These are phyloP conservation scores for Oscheius sp. DNA, from an alignment of 2,888 invertebrate genomes.

Conservation along the genomic window DNA sequence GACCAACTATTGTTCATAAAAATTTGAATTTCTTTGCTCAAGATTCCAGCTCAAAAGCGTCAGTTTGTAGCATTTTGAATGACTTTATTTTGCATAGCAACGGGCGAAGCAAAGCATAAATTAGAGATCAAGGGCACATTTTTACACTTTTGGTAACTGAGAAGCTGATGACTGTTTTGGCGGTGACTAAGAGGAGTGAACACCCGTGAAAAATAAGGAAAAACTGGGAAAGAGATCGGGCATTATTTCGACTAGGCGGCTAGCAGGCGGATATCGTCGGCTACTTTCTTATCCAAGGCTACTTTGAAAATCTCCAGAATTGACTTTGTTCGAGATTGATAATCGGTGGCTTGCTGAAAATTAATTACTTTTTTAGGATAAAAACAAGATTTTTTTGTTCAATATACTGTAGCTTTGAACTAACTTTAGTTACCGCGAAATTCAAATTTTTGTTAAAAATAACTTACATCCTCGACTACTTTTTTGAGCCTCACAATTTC, in stretches of 20 bases:
- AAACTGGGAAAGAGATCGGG: not conserved
- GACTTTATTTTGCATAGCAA: not conserved
- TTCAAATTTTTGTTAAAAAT: not conserved
- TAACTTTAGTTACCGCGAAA: too few species aligned
- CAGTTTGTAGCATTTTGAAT: not conserved
- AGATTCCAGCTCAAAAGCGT: not conserved
- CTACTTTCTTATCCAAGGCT: constrained; percentile 28
- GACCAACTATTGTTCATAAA: constrained; percentile 14
- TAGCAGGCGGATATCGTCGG: constrained; percentile 29
- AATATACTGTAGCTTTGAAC: too few species aligned
- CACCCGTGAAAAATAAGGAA: not conserved
- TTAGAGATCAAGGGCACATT: too few species aligned
- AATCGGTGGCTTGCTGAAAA: constrained; percentile 33
- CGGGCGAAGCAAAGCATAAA: constrained; percentile 10
- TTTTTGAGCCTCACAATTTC: constrained; percentile 30
- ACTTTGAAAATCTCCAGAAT: constrained; percentile 31
- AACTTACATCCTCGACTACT: constrained; percentile 24
- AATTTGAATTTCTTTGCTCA: too few species aligned
- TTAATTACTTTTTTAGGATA: too few species aligned
- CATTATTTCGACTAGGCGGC: not conserved
- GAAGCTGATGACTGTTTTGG: too few species aligned
- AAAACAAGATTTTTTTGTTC: too few species aligned
- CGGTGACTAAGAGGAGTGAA: not conserved
- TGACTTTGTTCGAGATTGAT: constrained; percentile 9
- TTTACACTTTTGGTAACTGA: constrained; percentile 7